Evolutionary conservation across 2,113 vertebrate species (phyloP).

Genomic region (Sitta europaea): DNA sequence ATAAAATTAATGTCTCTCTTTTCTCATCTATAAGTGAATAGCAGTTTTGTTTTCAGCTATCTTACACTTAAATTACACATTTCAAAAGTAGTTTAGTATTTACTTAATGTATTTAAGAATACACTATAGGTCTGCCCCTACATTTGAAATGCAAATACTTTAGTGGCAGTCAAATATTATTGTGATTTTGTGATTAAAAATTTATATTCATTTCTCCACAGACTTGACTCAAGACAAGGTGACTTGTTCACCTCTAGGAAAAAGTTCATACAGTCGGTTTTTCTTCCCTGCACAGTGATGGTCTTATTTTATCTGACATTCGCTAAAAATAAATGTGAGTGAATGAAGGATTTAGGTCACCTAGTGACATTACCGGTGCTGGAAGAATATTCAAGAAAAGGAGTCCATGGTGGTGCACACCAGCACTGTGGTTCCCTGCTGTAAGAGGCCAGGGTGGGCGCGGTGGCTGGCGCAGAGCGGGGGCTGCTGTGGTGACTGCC

Average conservation of each 20-base stretch:
- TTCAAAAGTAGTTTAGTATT: constrained; percentile 46
- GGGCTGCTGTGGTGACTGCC: background rate
- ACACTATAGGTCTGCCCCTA: background rate
- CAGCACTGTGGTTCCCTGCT: background rate
- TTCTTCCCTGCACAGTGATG: constrained; percentile 40
- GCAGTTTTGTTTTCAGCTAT: constrained; percentile 30
- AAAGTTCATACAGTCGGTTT: constrained; percentile 32
- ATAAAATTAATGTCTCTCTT: constrained; percentile 59
- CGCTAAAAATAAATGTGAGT: constrained; percentile 75
- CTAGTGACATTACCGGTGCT: constrained; percentile 62
- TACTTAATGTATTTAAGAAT: constrained; percentile 28
- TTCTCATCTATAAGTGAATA: constrained; percentile 10
- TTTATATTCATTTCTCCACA: constrained; percentile 13
- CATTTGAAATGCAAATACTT: constrained; percentile 37
- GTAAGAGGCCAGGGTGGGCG: background rate
- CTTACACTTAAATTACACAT: constrained; percentile 44
- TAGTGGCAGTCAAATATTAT: constrained; percentile 3
- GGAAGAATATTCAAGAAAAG: constrained; percentile 43
- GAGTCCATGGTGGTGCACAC: background rate
- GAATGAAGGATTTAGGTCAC: constrained; percentile 79
- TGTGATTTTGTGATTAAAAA: constrained; percentile 42
- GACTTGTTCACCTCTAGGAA: constrained; percentile 14
- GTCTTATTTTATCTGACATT: constrained; percentile 70
- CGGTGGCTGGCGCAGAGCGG: background rate
- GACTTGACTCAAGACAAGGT: too few relatives aligned